Evolutionary conservation across 2,797 vertebrate genomes (phyloP), one percentile per base, ranked within the genome.

Genomic region (Clamator glandarius): DNA sequence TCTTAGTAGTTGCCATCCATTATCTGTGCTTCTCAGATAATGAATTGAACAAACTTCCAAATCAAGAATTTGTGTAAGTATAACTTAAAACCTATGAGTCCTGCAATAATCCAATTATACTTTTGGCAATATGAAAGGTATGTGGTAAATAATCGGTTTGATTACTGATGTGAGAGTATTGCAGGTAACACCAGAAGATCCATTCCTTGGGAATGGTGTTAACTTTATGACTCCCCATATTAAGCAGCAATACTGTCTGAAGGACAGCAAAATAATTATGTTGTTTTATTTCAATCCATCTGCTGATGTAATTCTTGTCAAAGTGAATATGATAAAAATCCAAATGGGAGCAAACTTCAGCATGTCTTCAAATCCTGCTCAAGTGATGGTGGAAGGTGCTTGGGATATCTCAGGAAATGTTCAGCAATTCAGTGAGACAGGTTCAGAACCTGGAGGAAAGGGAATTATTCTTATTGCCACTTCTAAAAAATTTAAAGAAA

Each of bases 1-100:
- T 96, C 95, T 96, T 94, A 95, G 93, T 96, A 95, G 92, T 95
- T 18, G 54, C 87, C 35, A 75, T 86, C 61, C 59, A 31, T 93
- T 94, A 93, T 84, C 72, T 78, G 66, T 52, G 63, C 57, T 69
- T 84, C 72, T 91, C 67, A 92, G 84, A 92, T 93, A 95, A 95
- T 91, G 79, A 86, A 84, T 76, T 81, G 58, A 82, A 35, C 87
- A 93, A 96, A 93, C 64, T 57, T 25, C 50, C 35, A 87, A 91
- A 95, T 83, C 70, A 93, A 87, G 79, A 82, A 39, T 20, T 20
- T 55, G 15, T 31, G 25, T 44, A 55, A 59, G 3, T 41, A 42
- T 62, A 48, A 68, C 54, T 10, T 39, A 68, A 84, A 90, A 7
- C 9, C 16, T 74, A 6, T 5, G 58, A 73, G 18, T 61, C 21